Conservation (phyloP, 2,888 invertebrate species). For the Orchesellides sinensis region DNA sequence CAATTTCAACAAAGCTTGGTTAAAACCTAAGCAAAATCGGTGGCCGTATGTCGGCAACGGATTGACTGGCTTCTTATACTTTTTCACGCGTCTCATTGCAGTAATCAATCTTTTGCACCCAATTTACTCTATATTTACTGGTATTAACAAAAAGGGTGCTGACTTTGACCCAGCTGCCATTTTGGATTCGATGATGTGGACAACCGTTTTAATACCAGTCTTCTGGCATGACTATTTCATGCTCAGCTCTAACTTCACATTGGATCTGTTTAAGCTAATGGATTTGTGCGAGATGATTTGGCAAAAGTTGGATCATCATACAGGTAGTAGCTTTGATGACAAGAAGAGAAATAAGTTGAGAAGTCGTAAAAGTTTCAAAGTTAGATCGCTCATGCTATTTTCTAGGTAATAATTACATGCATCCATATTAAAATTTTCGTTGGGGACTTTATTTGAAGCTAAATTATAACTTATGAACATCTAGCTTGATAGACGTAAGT, state of each 20-base stretch:
- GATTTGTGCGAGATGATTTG: background rate
- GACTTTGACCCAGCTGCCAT: background rate
- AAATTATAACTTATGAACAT: background rate
- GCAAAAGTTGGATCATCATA: background rate
- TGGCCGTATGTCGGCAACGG: too few species aligned
- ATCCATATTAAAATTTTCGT: background rate
- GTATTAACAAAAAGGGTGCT: too few species aligned
- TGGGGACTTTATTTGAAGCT: background rate
- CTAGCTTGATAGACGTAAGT: background rate
- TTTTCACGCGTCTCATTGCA: too few species aligned
- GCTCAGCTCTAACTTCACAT: background rate
- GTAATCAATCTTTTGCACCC: too few species aligned
- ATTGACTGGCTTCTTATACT: too few species aligned
- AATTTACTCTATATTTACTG: too few species aligned
- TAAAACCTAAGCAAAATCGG: too few species aligned
- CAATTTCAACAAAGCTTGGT: too few species aligned
- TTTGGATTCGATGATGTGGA: constrained; percentile 8
- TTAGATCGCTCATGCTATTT: background rate
- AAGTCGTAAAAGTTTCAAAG: background rate
- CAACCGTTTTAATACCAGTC: background rate
- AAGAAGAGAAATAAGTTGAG: background rate
- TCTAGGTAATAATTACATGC: background rate
- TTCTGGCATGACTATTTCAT: background rate
- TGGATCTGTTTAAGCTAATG: background rate
- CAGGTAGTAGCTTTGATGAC: background rate